Conservation (phyloP, 2,113 vertebrate genomes). For the Clupea harengus region DNA sequence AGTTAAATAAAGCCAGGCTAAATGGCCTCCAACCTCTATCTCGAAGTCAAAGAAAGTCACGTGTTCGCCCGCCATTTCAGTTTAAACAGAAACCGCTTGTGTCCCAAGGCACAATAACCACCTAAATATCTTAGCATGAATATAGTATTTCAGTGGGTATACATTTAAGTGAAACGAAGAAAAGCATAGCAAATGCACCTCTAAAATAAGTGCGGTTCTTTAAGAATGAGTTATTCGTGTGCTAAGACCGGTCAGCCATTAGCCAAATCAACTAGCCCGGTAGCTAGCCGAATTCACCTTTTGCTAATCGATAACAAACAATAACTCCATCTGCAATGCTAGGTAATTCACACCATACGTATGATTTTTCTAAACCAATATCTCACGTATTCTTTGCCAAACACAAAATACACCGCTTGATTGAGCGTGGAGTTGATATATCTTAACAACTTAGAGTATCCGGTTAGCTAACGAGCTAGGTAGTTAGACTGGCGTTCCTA, state of each 20-base stretch:
- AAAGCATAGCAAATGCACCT: no score
- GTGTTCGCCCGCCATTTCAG: slow-evolving; percentile 4
- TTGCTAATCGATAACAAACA: not conserved
- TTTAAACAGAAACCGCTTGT: not conserved
- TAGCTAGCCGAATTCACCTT: not conserved
- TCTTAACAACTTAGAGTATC: not conserved
- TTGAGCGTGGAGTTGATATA: not conserved
- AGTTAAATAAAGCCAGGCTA: not conserved
- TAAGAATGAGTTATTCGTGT: no score
- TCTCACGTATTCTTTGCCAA: not conserved
- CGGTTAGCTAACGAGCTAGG: not conserved
- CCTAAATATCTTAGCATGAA: no score
- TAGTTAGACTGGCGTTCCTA: not conserved
- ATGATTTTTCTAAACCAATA: not conserved
- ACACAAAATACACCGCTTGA: not conserved
- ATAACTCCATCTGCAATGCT: no score
- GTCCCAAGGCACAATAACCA: no score
- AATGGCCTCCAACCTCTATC: not conserved
- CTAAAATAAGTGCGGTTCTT: no score
- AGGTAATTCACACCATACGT: not conserved
- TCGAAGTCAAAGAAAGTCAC: not conserved
- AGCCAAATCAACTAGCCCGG: not conserved
- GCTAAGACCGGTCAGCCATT: not conserved
- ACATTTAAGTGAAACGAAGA: no score
- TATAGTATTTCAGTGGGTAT: no score